Evolutionary conservation across 1,140 invertebrate genomes (phyloP).

Genomic region (Lordiphosa stackelbergi): DNA sequence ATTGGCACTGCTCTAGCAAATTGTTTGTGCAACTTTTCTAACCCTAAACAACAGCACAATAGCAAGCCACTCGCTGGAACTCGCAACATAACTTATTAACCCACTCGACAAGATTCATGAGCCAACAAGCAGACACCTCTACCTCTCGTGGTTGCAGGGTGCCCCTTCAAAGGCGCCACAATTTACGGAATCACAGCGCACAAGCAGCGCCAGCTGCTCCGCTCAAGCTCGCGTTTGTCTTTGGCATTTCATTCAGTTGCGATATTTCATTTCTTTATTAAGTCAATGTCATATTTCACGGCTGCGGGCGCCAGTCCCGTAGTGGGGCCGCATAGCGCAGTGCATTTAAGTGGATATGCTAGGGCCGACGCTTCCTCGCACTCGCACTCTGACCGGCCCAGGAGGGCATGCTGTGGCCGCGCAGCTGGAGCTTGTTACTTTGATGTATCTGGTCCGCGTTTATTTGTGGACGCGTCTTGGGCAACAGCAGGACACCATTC

Average conservation of each 20-base stretch:
- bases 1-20: background rate
- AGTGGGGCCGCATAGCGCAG: conserved; percentile 20
- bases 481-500: conserved; percentile 58
- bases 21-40: conserved; percentile 6
- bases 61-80: too few species aligned
- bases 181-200: conserved; percentile 64
- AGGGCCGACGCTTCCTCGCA: conserved; percentile 10
- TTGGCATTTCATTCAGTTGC: conserved; percentile 44
- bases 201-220: conserved; percentile 49
- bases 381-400: conserved; percentile 4
- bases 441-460: conserved; percentile 73
- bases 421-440: conserved; percentile 75
- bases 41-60: too few species aligned
- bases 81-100: conserved; percentile 1
- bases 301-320: conserved; percentile 59
- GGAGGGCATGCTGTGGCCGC: conserved; percentile 45
- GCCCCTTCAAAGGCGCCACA: conserved; percentile 42
- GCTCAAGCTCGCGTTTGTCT: conserved; percentile 14
- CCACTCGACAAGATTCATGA: conserved; percentile 2
- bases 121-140: conserved; percentile 25
- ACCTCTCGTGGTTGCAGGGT: conserved; percentile 44
- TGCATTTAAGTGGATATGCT: conserved; percentile 23
- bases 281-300: conserved; percentile 71
- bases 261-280: conserved; percentile 76
- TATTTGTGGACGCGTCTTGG: conserved; percentile 64